phyloP scores from a whole-genome alignment of 2,888 invertebrate genomes.

The Hirtodrosophila confusa region DNA sequence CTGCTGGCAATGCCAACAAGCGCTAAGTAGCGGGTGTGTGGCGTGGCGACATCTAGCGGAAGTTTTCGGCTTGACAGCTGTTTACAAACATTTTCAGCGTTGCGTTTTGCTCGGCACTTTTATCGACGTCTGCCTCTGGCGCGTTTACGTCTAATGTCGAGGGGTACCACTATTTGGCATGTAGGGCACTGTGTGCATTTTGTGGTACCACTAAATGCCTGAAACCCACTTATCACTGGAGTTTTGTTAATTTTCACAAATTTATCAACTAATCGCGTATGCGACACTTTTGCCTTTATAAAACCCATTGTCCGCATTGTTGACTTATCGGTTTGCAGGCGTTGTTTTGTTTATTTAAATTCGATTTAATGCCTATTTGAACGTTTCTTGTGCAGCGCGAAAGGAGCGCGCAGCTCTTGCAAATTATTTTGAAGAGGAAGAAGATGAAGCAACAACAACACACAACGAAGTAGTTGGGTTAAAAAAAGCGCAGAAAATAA shows the following conservation, averaged over 20 bases:
- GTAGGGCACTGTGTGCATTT: constrained; percentile 57
- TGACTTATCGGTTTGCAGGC: constrained; percentile 7
- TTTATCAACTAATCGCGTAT: constrained; percentile 20
- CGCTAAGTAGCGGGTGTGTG: background rate
- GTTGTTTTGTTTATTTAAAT: constrained; percentile 19
- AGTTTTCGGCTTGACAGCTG: constrained; percentile 46
- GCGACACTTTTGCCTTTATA: constrained; percentile 27
- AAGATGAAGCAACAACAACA: constrained; percentile 58
- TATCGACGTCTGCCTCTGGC: constrained; percentile 63
- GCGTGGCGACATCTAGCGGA: constrained; percentile 55
- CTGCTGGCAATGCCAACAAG: constrained; percentile 64
- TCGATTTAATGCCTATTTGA: constrained; percentile 49
- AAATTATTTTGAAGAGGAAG: constrained; percentile 68
- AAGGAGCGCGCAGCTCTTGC: constrained; percentile 71
- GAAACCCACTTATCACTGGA: constrained; percentile 69
- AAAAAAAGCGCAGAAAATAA: constrained; percentile 10
- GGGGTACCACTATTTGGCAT: constrained; percentile 75
- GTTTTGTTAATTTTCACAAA: constrained; percentile 55
- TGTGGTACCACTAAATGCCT: constrained; percentile 78
- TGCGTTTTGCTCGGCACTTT: constrained; percentile 61
- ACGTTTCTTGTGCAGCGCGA: constrained; percentile 51
- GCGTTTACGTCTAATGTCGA: constrained; percentile 64
- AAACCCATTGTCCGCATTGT: constrained; percentile 21
- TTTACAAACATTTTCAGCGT: constrained; percentile 59
- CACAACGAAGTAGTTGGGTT: constrained; percentile 29